Base-by-base conservation (phyloP, 2,888 invertebrate genomes). In the Caenorhabditis doughertyi region DNA sequence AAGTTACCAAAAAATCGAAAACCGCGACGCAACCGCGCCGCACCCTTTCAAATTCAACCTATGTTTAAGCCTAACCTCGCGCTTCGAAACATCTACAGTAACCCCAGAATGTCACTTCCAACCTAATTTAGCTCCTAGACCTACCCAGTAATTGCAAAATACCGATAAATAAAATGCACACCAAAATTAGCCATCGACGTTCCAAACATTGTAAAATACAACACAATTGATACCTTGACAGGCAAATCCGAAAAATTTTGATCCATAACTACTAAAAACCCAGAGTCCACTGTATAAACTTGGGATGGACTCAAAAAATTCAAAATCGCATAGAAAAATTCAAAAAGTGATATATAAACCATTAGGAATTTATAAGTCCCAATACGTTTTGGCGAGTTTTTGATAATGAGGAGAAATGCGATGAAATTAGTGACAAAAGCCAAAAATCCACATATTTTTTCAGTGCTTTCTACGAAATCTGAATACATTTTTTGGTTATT, bases 21-120 rank as follows among this genome's bases (percentile, higher is more conserved):
- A 23, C 39, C 58, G 58, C 58, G 58, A 58, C 58, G 58, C 55
- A 32, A 56, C 55, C 55, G 55, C 55, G 32, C 16, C 18, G 55
- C 55, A 9, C 18, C 18, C 2, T 16, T 18, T 2, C 1, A 23
- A 23, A 1, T 51, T 51, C 18, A 18, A 51, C 0, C 5, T n/a
- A n/a, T n/a, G n/a, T n/a, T n/a, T n/a, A n/a, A 3, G 51, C 11
- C 11, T 9, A 25, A 25, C 5, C 25, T 51, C 11, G 25, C n/a
- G 25, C 21, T 49, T 21, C 1, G 21, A n/a, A n/a, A 2, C 2
- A 1, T 9, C 39, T 39, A 39, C n/a, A n/a, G 44, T 5, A 44
- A 1, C 16, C 16, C n/a, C 35, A 35, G 44, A 44, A 44, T n/a
- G n/a, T n/a, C n/a, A 44, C 2, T 44, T 44, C n/a, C 0, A 3